A percentile compares a stretch with the other conserved stretches of the same genome.
phyloP scores from a whole-genome alignment of 2,888 invertebrate genomes.

The Apocheima hispidaria region DNA sequence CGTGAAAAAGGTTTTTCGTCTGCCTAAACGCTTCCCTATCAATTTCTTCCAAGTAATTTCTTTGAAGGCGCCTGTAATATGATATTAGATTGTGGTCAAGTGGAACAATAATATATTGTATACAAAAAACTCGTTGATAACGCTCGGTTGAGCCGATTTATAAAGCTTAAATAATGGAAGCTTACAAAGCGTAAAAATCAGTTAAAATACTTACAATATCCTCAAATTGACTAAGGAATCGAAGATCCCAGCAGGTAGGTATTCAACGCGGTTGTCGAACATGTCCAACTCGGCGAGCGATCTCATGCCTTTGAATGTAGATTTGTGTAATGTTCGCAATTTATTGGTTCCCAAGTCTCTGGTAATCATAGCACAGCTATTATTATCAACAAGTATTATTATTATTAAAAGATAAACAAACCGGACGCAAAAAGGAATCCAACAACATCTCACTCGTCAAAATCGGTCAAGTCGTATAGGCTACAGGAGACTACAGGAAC shows the following conservation, averaged over 20 bases:
- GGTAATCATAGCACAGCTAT: slow-evolving; percentile 56
- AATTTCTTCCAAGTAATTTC: slow-evolving; percentile 88
- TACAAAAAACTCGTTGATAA: slow-evolving; percentile 14
- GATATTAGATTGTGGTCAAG: slow-evolving; percentile 39
- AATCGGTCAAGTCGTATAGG: too few relatives aligned
- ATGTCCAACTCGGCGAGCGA: slow-evolving; percentile 89
- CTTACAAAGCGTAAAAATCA: background rate
- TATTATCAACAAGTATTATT: too few relatives aligned
- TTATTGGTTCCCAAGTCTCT: slow-evolving; percentile 91
- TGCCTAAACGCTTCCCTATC: slow-evolving; percentile 84
- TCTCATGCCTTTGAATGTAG: slow-evolving; percentile 88
- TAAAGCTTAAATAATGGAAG: background rate
- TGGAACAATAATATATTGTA: slow-evolving; percentile 17
- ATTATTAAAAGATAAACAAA: too few relatives aligned
- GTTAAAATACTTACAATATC: slow-evolving; percentile 86
- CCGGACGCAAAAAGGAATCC: too few relatives aligned
- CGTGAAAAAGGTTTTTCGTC: slow-evolving; percentile 87
- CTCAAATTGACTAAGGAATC: slow-evolving; percentile 87
- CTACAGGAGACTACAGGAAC: too few relatives aligned
- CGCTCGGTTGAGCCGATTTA: slow-evolving; percentile 19
- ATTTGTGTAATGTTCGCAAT: slow-evolving; percentile 89
- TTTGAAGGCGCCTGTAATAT: slow-evolving; percentile 87
- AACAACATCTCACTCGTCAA: too few relatives aligned
- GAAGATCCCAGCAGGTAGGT: slow-evolving; percentile 88
- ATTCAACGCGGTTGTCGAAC: slow-evolving; percentile 90